A percentile compares a stretch with the other conserved stretches of the same genome.
These are phyloP conservation scores for Falco naumanni DNA, from an alignment of 2,797 vertebrate species.

Conservation along the genomic window DNA sequence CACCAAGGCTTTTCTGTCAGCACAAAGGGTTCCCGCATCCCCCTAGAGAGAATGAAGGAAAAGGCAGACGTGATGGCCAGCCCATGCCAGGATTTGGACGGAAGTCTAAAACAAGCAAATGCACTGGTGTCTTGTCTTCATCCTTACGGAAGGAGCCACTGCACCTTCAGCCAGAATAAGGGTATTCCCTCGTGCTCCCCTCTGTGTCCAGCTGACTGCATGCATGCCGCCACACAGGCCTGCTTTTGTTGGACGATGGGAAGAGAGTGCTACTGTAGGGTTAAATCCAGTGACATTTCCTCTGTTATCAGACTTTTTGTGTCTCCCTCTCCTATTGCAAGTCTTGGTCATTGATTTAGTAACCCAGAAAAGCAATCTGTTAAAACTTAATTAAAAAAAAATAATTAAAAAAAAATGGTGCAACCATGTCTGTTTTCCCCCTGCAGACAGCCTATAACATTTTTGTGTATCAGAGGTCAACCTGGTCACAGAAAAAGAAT, in stretches of 20 bases:
- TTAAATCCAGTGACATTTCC: background rate
- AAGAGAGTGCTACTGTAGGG: background rate
- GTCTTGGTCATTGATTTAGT: background rate
- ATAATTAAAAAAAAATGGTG: background rate
- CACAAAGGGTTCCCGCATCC: background rate
- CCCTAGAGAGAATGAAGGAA: background rate
- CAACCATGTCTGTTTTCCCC: background rate
- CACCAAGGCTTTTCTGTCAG: background rate
- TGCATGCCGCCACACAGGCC: background rate
- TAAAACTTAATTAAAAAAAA: background rate
- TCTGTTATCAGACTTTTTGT: background rate
- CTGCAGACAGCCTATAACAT: background rate
- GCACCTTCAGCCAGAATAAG: background rate
- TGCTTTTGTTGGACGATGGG: background rate
- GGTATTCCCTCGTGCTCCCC: background rate
- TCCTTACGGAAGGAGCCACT: background rate
- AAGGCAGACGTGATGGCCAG: background rate
- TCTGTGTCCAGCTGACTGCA: background rate
- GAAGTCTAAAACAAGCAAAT: background rate
- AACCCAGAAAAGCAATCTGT: background rate
- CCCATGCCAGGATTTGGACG: background rate
- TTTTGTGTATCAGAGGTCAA: background rate
- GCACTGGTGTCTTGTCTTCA: background rate
- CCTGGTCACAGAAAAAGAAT: background rate
- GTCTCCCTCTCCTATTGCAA: background rate